Percentiles rank a stretch among this genome's conserved stretches.
phyloP scores from a whole-genome alignment of 2,888 invertebrate genomes.

The Aleiodes testaceus region DNA sequence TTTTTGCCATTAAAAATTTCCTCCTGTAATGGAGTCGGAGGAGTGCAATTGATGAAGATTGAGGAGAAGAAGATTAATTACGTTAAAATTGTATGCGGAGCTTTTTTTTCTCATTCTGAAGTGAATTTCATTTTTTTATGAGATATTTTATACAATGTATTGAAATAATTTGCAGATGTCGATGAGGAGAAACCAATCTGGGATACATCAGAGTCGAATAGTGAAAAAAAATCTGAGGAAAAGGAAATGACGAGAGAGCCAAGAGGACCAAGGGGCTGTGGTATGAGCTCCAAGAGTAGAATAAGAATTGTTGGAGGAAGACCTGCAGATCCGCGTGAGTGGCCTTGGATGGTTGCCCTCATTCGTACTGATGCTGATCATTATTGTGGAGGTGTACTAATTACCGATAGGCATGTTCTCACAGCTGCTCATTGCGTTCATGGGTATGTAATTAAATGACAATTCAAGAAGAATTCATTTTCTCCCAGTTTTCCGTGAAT shows the following conservation, averaged over 20 bases:
- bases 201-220: constrained; percentile 10
- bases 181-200: constrained; percentile 45
- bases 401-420: constrained; percentile 85
- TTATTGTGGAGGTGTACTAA: constrained; percentile 87
- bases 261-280: constrained; percentile 74
- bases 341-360: constrained; percentile 91
- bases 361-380: constrained; percentile 78
- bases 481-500: too few relatives aligned
- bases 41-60: too few relatives aligned
- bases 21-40: too few relatives aligned
- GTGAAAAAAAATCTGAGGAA: not conserved
- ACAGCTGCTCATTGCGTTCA: constrained; percentile 83
- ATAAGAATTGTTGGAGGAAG: constrained; percentile 78
- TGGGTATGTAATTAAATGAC: constrained; percentile 49
- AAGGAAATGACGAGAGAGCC: constrained; percentile 44
- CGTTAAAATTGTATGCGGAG: too few relatives aligned
- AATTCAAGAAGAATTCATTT: not conserved
- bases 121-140: too few relatives aligned
- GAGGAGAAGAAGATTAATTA: too few relatives aligned
- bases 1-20: too few relatives aligned
- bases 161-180: constrained; percentile 34
- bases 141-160: not conserved
- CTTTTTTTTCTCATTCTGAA: too few relatives aligned
- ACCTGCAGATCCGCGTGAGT: constrained; percentile 80
- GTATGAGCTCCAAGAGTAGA: constrained; percentile 75